phyloP scores from a whole-genome alignment of 2,113 vertebrate genomes.

The Mesocricetus auratus region DNA sequence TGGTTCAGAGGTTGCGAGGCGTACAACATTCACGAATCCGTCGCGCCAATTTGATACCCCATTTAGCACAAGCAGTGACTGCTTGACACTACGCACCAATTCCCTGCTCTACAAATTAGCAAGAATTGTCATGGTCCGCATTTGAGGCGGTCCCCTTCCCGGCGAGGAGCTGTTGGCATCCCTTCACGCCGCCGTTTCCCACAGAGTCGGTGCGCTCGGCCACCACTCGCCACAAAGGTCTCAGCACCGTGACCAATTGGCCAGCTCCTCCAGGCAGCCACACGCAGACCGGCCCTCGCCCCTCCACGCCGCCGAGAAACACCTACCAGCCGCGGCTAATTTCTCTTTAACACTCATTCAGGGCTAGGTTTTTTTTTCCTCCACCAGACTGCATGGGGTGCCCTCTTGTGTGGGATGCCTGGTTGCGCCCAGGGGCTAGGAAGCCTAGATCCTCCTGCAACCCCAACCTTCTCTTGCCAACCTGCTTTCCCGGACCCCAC shows the following conservation, averaged over 20 bases:
- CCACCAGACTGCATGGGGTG: constrained; percentile 93
- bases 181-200: constrained; percentile 90
- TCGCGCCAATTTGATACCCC: constrained; percentile 94
- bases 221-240: constrained; percentile 89
- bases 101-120: constrained; percentile 95
- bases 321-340: constrained; percentile 95
- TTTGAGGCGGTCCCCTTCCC: constrained; percentile 91
- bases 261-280: constrained; percentile 92
- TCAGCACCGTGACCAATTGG: constrained; percentile 94
- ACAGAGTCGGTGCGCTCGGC: constrained; percentile 89
- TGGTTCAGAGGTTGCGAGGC: constrained; percentile 90
- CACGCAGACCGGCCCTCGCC: constrained; percentile 89
- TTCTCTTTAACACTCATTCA: constrained; percentile 93
- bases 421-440: constrained; percentile 62
- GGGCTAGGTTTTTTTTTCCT: constrained; percentile 68
- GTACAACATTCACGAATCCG: constrained; percentile 90
- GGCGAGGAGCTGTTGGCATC: constrained; percentile 88
- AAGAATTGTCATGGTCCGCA: constrained; percentile 93
- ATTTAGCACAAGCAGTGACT: constrained; percentile 93
- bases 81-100: constrained; percentile 93
- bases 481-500: neutral
- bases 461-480: constrained; percentile 20
- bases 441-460: constrained; percentile 3
- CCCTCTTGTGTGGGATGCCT: constrained; percentile 83
- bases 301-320: constrained; percentile 90